Base-by-base conservation (phyloP, 1,140 invertebrate species). In the Hycleus cichorii region DNA sequence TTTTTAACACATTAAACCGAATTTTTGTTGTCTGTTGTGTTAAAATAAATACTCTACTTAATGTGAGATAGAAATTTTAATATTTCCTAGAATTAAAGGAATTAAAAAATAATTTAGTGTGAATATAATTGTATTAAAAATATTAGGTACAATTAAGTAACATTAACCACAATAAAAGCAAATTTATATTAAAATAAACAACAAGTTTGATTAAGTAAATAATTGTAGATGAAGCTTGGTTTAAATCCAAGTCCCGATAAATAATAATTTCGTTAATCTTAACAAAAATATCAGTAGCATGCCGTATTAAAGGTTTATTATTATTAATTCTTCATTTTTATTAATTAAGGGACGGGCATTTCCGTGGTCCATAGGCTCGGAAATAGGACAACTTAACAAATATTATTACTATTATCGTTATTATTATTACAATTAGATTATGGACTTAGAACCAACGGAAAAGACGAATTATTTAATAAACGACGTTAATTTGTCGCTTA, bases 391-490 rank as follows among this genome's bases (percentile, higher is more conserved):
- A 63, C 59, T 59, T 46, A 63, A 56, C 58, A 51, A 58, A 59
- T 58, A 48, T 63, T 48, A 59, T 56, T 43, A 56, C 55, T 24
- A 39, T 55, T 47, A 47, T 55, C 27, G 7, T 32, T 32, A 32
- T 32, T 32, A 32, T 5, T 32, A 32, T 32, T 32, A 32, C 4
- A 32, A 32, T 32, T 18, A 32, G 4, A 47, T 32, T 59, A 62
- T 69, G 67, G 67, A 69, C 67, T 67, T 44, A 58, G 67, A 69
- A 69, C 67, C 67, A 62, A 67, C 67, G 67, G 65, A 69, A 67
- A 63, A 56, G 47, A 64, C 50, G 48, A 60, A 63, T 56, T 39
- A 24, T 55, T 18, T 18, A 18, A 18, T 18, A 18, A 43, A 53
- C 32, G 32, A 32, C 32, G 4, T 7, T 12, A 1, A 24, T 6